These are phyloP conservation scores for Electrona antarctica DNA, from an alignment of 2,113 vertebrate species.

Conservation along the genomic window DNA sequence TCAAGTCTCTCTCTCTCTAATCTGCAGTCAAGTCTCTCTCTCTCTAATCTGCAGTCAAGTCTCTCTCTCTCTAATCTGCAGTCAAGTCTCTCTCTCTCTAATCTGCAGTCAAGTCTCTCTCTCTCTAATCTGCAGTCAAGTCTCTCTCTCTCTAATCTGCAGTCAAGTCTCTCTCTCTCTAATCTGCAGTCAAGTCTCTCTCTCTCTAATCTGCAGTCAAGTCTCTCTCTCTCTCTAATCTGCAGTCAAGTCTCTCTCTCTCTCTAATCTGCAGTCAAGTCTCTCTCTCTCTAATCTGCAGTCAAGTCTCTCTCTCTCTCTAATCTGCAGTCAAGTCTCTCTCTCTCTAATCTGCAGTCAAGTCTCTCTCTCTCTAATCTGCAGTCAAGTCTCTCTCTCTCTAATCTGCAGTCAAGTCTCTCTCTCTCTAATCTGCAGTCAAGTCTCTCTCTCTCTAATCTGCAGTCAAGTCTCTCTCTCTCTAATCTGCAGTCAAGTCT, in stretches of 20 bases:
- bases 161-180: not conserved
- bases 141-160: not conserved
- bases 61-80: not conserved
- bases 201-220: conserved; percentile 4
- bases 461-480: no score
- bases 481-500: not conserved
- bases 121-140: conserved; percentile 1
- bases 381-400: conserved; percentile 8
- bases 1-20: not conserved
- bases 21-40: no score
- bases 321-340: no score
- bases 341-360: not conserved
- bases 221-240: not conserved
- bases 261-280: conserved; percentile 1
- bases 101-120: no score
- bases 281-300: not conserved
- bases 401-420: no score
- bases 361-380: not conserved
- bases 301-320: conserved; percentile 5
- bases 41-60: conserved; percentile 1
- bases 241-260: not conserved
- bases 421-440: not conserved
- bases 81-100: not conserved
- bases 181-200: no score
- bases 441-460: not conserved